Base-by-base conservation (phyloP, 2,888 invertebrate genomes). In the Gymnocheta viridis region DNA sequence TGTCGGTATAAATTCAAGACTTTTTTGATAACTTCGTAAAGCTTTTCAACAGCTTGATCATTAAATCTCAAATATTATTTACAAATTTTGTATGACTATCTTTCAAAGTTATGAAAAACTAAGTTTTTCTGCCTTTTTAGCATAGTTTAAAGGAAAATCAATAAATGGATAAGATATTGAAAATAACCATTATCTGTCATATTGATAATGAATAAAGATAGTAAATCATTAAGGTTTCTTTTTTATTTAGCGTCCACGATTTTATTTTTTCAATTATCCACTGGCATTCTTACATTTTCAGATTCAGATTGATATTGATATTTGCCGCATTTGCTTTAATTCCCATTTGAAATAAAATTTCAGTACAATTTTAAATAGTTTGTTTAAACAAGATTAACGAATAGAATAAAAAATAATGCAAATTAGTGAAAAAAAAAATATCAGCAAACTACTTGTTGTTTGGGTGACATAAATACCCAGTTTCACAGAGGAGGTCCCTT, bases 311-410 rank as follows among this genome's bases (percentile, higher is more conserved):
- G n/a, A n/a, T n/a, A n/a, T n/a, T n/a, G n/a, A n/a, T n/a, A 17
- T 32, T 14, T 58, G 19, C 4, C 0, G 27, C 32, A 32, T 32
- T 58, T 58, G 5, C 24, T 47, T 32, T 32, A 9, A 47, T 32
- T 47, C n/a, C 12, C 7, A 35, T 60, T 60, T 27, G 60, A 22
- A 29, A 32, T 60, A 22, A 29, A 19, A 58, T 35, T 72, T 35
- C 12, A 47, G 22, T n/a, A n/a, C n/a, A 17, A 3, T 58, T 32
- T 58, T n/a, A 22, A 60, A 24, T 60, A 44, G 22, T 72, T 22
- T 47, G 47, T 58, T 72, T 72, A 44, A 49, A 49, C 9, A 62
- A 60, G 12, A 60, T 58, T 47, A 73, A 73, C 27, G n/a, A 62
- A 41, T 22, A 24, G n/a, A 35, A 17, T 4, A 14, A 38, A 41